Percentiles rank a stretch among this genome's conserved stretches.
These are phyloP conservation scores for Drosophila rufa DNA, from an alignment of 1,140 invertebrate species.

Conservation along the genomic window DNA sequence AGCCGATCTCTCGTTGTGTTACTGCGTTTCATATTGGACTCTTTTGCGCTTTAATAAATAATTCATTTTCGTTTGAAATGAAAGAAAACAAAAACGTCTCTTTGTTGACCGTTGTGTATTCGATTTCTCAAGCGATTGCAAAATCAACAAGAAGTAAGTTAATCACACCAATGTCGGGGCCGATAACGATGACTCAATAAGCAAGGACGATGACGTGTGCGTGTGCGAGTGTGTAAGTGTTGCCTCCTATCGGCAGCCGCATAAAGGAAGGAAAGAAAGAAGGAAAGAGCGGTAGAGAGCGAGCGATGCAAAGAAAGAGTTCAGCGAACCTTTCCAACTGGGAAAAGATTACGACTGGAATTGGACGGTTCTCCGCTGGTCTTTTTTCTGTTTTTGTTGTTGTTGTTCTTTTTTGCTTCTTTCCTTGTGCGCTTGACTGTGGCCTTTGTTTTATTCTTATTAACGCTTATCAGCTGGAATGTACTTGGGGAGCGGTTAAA, in stretches of 20 bases:
- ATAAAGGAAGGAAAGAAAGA: constrained; percentile 8
- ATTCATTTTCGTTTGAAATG: constrained; percentile 42
- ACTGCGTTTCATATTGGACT: constrained; percentile 1
- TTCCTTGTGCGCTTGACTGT: not conserved
- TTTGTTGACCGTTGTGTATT: constrained; percentile 58
- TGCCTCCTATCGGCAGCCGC: constrained; percentile 11
- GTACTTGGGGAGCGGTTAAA: constrained; percentile 49
- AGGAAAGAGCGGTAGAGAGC: not conserved
- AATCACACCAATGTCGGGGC: constrained; percentile 24
- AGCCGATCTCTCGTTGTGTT: constrained; percentile 7
- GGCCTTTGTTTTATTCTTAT: constrained; percentile 36
- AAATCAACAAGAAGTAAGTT: constrained; percentile 33
- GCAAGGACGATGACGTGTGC: constrained; percentile 31
- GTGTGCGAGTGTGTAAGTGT: too few species aligned
- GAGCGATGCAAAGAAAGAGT: constrained; percentile 35
- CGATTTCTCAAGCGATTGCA: constrained; percentile 59
- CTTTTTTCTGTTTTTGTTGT: not conserved
- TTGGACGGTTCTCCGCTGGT: constrained; percentile 44
- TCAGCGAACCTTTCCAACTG: constrained; percentile 69
- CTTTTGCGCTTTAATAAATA: constrained; percentile 31
- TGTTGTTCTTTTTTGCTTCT: not conserved
- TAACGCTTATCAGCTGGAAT: constrained; percentile 37
- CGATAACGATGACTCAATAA: constrained; percentile 45
- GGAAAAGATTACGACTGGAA: constrained; percentile 72
- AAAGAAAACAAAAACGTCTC: constrained; percentile 18